Evolutionary conservation across 1,140 invertebrate genomes (phyloP).

Genomic region (Hyles vespertilio): DNA sequence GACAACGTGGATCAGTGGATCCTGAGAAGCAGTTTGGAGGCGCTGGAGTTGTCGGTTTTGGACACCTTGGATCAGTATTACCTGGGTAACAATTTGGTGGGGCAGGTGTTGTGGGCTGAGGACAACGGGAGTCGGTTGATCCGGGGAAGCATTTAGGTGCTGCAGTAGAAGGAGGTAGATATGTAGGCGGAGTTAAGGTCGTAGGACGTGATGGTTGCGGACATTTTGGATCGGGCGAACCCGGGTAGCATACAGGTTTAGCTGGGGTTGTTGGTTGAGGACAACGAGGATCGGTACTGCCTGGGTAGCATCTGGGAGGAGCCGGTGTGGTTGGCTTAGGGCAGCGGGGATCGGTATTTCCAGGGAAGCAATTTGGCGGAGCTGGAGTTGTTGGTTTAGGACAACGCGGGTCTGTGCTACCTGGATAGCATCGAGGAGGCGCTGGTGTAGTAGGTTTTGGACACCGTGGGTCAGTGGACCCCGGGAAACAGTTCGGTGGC

Average conservation of each 20-base stretch:
- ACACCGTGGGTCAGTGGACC: constrained; percentile 63
- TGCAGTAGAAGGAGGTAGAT: too few species aligned
- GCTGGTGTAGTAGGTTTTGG: constrained; percentile 32
- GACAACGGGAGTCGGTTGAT: constrained; percentile 10
- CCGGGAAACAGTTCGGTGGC: constrained; percentile 44
- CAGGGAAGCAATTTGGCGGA: constrained; percentile 55
- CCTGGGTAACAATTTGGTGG: constrained; percentile 41
- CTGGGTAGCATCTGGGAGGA: constrained; percentile 57
- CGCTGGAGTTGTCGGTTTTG: constrained; percentile 31
- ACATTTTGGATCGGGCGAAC: constrained; percentile 19
- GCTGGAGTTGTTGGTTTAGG: constrained; percentile 34
- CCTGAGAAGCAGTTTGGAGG: constrained; percentile 61
- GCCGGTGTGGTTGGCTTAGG: constrained; percentile 41
- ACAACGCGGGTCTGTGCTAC: constrained; percentile 63
- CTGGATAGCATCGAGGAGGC: constrained; percentile 44
- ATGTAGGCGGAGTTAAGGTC: too few species aligned
- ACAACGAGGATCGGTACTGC: constrained; percentile 61
- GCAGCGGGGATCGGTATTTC: constrained; percentile 54
- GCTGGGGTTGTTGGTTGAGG: constrained; percentile 34
- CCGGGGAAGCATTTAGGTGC: constrained; percentile 9
- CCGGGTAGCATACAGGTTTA: constrained; percentile 51
- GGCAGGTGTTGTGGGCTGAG: constrained; percentile 25
- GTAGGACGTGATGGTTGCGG: constrained; percentile 8
- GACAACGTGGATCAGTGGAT: constrained; percentile 60
- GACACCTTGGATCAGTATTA: constrained; percentile 58